Evolutionary conservation across 2,888 invertebrate genomes (phyloP).

Genomic region (Leptogaster cylindrica): DNA sequence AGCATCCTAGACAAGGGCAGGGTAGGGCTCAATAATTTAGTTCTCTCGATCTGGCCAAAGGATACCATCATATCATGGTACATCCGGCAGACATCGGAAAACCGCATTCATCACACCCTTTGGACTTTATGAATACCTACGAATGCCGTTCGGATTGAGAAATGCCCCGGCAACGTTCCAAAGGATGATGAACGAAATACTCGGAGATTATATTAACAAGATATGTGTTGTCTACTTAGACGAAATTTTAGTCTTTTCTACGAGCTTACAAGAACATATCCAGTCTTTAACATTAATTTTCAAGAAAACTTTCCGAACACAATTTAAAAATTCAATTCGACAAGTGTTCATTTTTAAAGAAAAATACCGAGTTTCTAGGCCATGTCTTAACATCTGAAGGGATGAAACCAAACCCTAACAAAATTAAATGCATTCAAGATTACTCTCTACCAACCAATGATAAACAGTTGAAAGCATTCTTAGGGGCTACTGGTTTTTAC

Average conservation of each 20-base stretch:
- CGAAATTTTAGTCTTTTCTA: constrained; percentile 51
- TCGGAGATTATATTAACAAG: constrained; percentile 7
- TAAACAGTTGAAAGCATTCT: constrained; percentile 44
- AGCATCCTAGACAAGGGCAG: too few relatives aligned
- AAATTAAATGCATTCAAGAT: constrained; percentile 15
- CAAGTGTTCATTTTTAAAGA: constrained; percentile 6
- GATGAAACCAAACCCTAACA: constrained; percentile 39
- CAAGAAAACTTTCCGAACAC: neutral
- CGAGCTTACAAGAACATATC: constrained; percentile 51
- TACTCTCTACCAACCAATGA: neutral
- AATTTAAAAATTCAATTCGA: constrained; percentile 23
- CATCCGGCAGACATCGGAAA: too few relatives aligned
- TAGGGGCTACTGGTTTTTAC: constrained; percentile 45
- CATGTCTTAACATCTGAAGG: constrained; percentile 18
- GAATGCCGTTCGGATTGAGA: constrained; percentile 30
- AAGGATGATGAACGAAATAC: constrained; percentile 10
- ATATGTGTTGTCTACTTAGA: constrained; percentile 49
- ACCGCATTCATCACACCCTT: too few relatives aligned
- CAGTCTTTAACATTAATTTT: too few relatives aligned
- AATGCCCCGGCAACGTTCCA: constrained; percentile 33
- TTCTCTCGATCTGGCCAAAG: too few relatives aligned
- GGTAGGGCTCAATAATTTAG: too few relatives aligned
- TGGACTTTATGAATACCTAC: constrained; percentile 8
- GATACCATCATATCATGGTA: too few relatives aligned
- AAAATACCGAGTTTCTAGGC: constrained; percentile 13